A percentile compares a stretch with the other conserved stretches of the same genome.
These are phyloP conservation scores for Sprattus sprattus DNA, from an alignment of 2,113 vertebrate species.

Conservation along the genomic window DNA sequence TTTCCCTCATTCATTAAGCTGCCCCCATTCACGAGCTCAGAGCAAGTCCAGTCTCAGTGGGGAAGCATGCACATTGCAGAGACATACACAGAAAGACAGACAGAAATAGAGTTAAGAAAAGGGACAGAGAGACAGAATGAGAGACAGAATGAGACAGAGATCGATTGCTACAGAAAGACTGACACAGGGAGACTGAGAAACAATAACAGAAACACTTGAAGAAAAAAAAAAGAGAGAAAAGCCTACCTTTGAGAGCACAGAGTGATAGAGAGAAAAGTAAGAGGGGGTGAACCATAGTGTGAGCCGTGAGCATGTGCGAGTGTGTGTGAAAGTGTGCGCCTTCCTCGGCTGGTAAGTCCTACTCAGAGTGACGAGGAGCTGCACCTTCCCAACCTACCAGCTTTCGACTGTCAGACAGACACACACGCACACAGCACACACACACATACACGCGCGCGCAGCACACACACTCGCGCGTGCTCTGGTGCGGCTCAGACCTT, in stretches of 20 bases:
- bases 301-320: slow-evolving; percentile 26
- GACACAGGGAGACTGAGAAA: not conserved
- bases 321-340: slow-evolving; percentile 8
- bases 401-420: slow-evolving; percentile 14
- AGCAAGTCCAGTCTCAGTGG: not conserved
- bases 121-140: not conserved
- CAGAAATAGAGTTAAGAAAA: not conserved
- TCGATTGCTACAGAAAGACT: not conserved
- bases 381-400: slow-evolving; percentile 2
- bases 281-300: slow-evolving; percentile 38
- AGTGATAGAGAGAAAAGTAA: slow-evolving; percentile 34
- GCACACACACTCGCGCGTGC: not conserved
- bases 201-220: too few species aligned
- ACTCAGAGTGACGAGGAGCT: slow-evolving; percentile 7
- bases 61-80: not conserved
- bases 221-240: not conserved
- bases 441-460: not conserved
- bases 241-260: slow-evolving; percentile 42
- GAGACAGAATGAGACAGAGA: not conserved
- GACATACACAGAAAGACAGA: not conserved
- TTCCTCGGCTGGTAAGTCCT: slow-evolving; percentile 21
- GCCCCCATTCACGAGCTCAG: not conserved
- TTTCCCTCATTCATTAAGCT: not conserved
- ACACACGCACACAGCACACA: not conserved
- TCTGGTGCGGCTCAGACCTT: not conserved